Evolutionary conservation across 2,888 invertebrate genomes (phyloP).

Genomic region (Calameuta pallipes): DNA sequence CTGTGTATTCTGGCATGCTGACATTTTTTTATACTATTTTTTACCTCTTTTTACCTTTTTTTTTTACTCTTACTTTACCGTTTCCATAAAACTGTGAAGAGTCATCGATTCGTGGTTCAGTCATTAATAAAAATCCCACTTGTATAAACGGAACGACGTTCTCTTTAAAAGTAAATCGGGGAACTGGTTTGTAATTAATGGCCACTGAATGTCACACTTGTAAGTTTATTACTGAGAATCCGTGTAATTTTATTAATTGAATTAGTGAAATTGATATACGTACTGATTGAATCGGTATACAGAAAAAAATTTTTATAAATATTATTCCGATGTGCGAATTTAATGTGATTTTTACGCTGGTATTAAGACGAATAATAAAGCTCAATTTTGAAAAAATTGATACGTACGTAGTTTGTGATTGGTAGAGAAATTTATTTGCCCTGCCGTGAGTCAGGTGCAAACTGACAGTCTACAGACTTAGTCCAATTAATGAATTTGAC

Average conservation of each 20-base stretch:
- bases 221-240: too few species aligned
- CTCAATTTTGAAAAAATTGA: too few species aligned
- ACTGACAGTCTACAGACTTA: too few species aligned
- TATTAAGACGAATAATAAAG: too few species aligned
- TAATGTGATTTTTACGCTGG: too few species aligned
- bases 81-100: conserved; percentile 36
- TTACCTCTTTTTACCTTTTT: background rate
- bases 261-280: background rate
- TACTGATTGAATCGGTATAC: background rate
- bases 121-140: conserved; percentile 42
- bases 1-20: background rate
- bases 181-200: background rate
- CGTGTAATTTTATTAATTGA: background rate
- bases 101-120: conserved; percentile 37
- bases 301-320: too few species aligned
- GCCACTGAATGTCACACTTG: too few species aligned
- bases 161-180: background rate
- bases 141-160: conserved; percentile 25
- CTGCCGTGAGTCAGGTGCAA: too few species aligned
- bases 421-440: too few species aligned
- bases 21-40: background rate
- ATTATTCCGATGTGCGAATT: too few species aligned
- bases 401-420: too few species aligned
- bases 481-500: too few species aligned
- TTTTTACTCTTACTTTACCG: background rate